Base-by-base conservation (phyloP, 1,140 invertebrate genomes). In the Cylas formicarius region DNA sequence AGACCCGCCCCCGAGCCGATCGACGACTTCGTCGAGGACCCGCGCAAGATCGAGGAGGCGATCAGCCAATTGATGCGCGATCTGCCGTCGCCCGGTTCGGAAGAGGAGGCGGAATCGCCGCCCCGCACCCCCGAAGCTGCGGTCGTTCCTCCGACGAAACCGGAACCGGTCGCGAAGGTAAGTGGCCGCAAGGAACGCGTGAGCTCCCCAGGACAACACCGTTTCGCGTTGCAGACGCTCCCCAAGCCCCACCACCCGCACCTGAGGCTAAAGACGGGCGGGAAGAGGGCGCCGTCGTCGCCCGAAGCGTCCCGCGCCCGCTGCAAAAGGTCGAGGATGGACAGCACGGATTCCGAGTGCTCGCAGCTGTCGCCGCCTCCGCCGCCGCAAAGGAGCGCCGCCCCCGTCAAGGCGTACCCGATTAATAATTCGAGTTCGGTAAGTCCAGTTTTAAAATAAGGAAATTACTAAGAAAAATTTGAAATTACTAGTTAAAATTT, bases 31-130 rank as follows among this genome's bases (percentile, higher is more conserved):
- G 71, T 80, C 0, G 80, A 84, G 55, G 79, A 85, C 65, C 77
- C 80, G 0, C 59, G 67, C 2, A 66, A 79, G 42, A 52, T 85
- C 4, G 77, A 84, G 48, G 70, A 75, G 42, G 81, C 77, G 0
- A 77, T 86, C 11, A 67, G 75, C 3, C 69, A 80, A 36, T 60
- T 86, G n/a, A 76, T 86, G 31, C 76, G 75, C 22, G 77, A 82
- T 50, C 56, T 82, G 16, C 73, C 77, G 4, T 57, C 56, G 4
- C 52, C 60, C 3, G 49, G 53, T 32, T 50, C 28, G 17, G 39
- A 42, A 22, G n/a, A 24, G 5, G 9, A 17, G 11, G 20, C 14
- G 14, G 46, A 29, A 13, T 9, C 17, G 23, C 9, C 11, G 6
- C 23, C 4, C 17, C 34, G 11, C 34, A 7, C 41, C 19, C 39